Conservation (phyloP, 2,113 vertebrate genomes). For the Numida meleagris region DNA sequence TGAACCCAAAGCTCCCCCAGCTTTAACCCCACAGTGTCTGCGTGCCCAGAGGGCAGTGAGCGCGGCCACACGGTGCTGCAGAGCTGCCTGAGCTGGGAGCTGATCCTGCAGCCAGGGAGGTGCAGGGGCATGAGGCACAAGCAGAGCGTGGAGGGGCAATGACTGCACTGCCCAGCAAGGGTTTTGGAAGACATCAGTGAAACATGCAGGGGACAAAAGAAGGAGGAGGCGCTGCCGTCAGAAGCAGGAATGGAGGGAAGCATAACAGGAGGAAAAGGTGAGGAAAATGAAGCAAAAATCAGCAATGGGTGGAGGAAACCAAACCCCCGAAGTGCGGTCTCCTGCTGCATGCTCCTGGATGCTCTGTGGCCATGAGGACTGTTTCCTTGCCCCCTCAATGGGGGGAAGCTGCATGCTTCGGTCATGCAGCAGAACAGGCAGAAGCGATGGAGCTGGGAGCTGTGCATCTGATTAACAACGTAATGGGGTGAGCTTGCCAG, state of each 20-base stretch:
- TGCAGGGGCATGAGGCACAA: fast-evolving
- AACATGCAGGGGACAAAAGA: background rate
- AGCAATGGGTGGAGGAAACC: fast-evolving
- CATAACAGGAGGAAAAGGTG: background rate
- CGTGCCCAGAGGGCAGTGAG: fast-evolving
- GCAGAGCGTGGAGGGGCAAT: background rate
- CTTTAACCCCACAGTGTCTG: fast-evolving
- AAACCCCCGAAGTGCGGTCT: too few relatives aligned
- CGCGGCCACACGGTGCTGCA: fast-evolving
- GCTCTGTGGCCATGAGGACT: fast-evolving
- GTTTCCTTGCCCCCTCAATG: fast-evolving
- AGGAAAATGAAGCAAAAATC: background rate
- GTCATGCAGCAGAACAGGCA: background rate
- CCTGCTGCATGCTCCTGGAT: background rate
- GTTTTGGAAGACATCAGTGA: background rate
- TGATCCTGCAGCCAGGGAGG: background rate
- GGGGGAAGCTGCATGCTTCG: background rate
- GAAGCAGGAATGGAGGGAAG: fast-evolving
- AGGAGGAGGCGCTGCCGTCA: fast-evolving
- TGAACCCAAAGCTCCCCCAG: background rate
- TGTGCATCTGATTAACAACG: background rate
- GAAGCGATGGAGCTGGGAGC: background rate
- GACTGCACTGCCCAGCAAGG: fast-evolving
- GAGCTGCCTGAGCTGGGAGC: background rate
- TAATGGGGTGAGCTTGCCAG: background rate